phyloP scores from a whole-genome alignment of 2,797 vertebrate genomes.

The Bryconaethiops microstoma region DNA sequence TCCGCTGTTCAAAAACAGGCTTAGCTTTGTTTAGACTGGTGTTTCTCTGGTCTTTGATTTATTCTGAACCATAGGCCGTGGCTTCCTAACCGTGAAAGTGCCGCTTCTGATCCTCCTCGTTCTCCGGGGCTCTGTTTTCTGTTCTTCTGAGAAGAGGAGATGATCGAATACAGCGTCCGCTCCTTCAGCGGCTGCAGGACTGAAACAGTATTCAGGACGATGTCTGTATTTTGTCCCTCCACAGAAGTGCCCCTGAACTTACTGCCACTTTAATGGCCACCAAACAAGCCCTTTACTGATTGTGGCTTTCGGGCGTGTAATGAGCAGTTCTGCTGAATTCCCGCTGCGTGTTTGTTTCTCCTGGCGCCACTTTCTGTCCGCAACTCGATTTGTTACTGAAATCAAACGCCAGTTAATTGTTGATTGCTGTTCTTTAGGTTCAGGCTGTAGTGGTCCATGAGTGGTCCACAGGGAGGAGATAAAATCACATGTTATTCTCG shows the following conservation, averaged over 20 bases:
- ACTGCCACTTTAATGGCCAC: constrained; percentile 12
- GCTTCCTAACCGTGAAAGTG: not conserved
- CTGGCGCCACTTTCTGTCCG: not conserved
- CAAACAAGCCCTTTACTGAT: not conserved
- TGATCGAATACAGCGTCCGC: no score
- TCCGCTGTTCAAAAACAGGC: constrained; percentile 26
- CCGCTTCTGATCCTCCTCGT: not conserved
- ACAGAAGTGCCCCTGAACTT: no score
- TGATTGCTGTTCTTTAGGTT: not conserved
- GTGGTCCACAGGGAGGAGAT: not conserved
- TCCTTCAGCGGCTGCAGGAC: not conserved
- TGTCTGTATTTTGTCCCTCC: not conserved
- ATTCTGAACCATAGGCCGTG: not conserved
- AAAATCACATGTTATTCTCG: not conserved
- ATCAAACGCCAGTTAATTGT: not conserved
- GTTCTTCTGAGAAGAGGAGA: not conserved
- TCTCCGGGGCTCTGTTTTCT: not conserved
- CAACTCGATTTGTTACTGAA: not conserved
- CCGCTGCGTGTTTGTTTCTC: constrained; percentile 21
- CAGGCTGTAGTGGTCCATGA: not conserved
- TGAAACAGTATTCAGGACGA: not conserved
- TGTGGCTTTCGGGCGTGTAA: constrained; percentile 20
- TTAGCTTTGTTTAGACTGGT: constrained; percentile 11
- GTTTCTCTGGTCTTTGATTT: not conserved
- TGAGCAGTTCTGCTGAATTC: constrained; percentile 22